phyloP scores from a whole-genome alignment of 2,888 invertebrate genomes.

The Lasioglossum morio region DNA sequence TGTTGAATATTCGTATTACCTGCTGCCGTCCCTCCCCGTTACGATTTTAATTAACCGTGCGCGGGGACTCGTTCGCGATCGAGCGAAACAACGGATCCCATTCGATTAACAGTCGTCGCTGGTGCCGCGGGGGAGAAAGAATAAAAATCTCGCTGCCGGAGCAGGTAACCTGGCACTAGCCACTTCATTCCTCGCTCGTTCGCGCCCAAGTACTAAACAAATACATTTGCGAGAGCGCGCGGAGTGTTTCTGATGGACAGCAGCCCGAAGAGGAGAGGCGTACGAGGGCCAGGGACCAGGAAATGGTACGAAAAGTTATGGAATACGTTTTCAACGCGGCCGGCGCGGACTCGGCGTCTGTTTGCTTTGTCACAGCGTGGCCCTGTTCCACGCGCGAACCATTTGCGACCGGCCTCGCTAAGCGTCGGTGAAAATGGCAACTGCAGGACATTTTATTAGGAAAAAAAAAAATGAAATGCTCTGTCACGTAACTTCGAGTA shows the following conservation, averaged over 20 bases:
- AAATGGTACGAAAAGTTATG: constrained; percentile 19
- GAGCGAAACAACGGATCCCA: not conserved
- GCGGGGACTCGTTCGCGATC: not conserved
- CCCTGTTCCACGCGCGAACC: not conserved
- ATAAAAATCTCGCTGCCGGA: not conserved
- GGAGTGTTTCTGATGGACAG: constrained; percentile 10
- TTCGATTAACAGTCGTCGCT: not conserved
- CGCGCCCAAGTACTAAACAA: constrained; percentile 21
- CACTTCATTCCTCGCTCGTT: not conserved
- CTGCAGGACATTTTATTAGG: not conserved
- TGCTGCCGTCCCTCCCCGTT: not conserved
- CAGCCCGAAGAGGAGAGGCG: not conserved
- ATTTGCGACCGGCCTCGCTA: not conserved
- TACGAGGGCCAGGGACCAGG: not conserved
- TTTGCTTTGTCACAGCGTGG: not conserved
- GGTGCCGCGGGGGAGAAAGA: not conserved
- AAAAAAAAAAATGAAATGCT: not conserved
- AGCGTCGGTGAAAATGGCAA: not conserved
- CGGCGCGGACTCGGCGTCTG: not conserved
- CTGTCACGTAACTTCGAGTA: not conserved
- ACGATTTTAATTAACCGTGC: constrained; percentile 36
- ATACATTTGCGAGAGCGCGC: constrained; percentile 19
- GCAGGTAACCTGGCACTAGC: not conserved
- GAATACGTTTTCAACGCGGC: not conserved
- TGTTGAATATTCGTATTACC: constrained; percentile 18